phyloP scores from a whole-genome alignment of 2,888 invertebrate species.

The Zaprionus bogoriensis region DNA sequence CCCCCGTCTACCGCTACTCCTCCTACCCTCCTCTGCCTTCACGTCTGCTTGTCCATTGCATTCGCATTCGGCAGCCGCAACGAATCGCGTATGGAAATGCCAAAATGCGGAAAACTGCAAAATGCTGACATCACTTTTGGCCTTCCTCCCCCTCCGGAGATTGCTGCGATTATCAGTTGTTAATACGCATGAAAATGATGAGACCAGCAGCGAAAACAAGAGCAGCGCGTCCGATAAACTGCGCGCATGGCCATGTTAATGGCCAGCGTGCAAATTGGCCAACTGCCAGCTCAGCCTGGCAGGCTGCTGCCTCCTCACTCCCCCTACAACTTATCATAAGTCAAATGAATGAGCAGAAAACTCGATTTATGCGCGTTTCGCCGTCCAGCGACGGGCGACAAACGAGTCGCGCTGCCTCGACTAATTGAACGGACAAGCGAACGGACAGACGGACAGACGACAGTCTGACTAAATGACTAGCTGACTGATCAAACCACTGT shows the following conservation, averaged over 20 bases:
- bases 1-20: constrained; percentile 25
- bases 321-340: constrained; percentile 34
- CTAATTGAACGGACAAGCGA: constrained; percentile 27
- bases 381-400: constrained; percentile 35
- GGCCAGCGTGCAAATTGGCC: constrained; percentile 75
- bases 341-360: constrained; percentile 30
- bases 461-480: neutral
- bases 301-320: neutral
- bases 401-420: constrained; percentile 38
- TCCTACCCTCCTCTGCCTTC: neutral
- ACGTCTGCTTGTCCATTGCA: constrained; percentile 30
- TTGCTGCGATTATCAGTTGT: constrained; percentile 78
- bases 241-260: constrained; percentile 63
- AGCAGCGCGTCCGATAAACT: no score
- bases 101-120: constrained; percentile 41
- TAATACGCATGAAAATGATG: constrained; percentile 76
- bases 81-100: constrained; percentile 63
- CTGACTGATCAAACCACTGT: constrained; percentile 5
- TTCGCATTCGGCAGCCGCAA: constrained; percentile 13
- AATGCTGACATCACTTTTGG: constrained; percentile 45
- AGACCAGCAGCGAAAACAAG: constrained; percentile 48
- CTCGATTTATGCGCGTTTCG: constrained; percentile 42
- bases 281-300: constrained; percentile 39
- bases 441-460: neutral
- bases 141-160: constrained; percentile 21